These are phyloP conservation scores for Charadrius vociferus DNA, from an alignment of 2,113 vertebrate species.

Conservation along the genomic window DNA sequence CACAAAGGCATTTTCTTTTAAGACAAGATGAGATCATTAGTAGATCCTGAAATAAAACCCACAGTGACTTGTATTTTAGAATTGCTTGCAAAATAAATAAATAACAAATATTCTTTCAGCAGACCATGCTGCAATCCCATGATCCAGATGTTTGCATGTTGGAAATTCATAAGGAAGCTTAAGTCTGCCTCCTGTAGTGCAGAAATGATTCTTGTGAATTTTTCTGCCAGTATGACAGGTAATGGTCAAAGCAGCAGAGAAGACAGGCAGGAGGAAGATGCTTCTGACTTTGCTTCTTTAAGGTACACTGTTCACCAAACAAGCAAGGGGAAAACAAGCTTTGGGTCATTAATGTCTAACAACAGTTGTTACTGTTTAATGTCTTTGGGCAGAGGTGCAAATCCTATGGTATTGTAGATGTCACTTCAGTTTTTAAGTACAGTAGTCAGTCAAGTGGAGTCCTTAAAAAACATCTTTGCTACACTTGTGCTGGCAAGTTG, in stretches of 20 bases:
- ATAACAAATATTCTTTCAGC: neutral
- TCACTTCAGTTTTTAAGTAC: conserved; percentile 3
- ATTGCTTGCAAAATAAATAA: conserved; percentile 49
- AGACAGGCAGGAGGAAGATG: neutral
- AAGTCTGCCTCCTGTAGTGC: neutral
- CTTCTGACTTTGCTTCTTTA: conserved; percentile 34
- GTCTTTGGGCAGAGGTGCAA: conserved; percentile 47
- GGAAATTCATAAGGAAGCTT: neutral
- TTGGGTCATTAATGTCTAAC: neutral
- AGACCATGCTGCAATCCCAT: neutral
- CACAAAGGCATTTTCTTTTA: neutral
- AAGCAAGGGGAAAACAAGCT: neutral
- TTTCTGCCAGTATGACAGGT: neutral
- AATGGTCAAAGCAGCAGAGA: conserved; percentile 22
- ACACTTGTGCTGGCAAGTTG: conserved; percentile 66
- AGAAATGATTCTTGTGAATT: neutral
- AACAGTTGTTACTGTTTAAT: neutral
- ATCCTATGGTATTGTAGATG: conserved; percentile 6
- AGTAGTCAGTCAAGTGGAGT: conserved; percentile 34
- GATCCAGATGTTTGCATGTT: neutral
- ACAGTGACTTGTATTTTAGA: neutral
- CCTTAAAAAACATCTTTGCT: conserved; percentile 61
- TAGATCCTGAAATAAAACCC: neutral
- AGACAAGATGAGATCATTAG: neutral
- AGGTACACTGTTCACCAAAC: conserved; percentile 7